phyloP scores from a whole-genome alignment of 2,797 vertebrate species.

The Myiothlypis chrysogaster region DNA sequence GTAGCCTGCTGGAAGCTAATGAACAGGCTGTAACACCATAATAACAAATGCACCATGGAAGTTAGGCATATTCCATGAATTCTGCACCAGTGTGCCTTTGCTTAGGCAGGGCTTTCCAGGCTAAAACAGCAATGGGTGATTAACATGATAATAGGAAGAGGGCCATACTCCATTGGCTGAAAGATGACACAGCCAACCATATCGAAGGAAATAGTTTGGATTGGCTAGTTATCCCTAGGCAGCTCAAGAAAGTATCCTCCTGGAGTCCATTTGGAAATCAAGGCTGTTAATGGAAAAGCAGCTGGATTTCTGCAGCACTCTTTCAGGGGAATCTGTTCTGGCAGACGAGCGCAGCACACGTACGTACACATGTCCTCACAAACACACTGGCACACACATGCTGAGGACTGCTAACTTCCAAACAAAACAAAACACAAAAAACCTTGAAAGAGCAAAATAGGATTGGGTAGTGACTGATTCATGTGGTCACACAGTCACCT shows the following conservation, averaged over 20 bases:
- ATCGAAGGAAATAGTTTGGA: constrained; percentile 24
- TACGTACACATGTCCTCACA: not conserved
- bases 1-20: constrained; percentile 58
- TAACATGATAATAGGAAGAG: constrained; percentile 1
- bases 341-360: not conserved
- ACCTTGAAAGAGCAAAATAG: not conserved
- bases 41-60: not conserved
- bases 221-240: constrained; percentile 33
- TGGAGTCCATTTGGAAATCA: constrained; percentile 34
- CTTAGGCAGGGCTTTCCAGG: not conserved
- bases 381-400: not conserved
- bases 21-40: constrained; percentile 15
- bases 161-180: not conserved
- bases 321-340: constrained; percentile 9
- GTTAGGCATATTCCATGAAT: not conserved
- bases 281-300: constrained; percentile 59
- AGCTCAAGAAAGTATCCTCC: constrained; percentile 38
- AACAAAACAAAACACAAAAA: not conserved
- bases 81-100: not conserved
- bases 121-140: constrained; percentile 38
- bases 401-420: not conserved
- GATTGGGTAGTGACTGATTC: not conserved
- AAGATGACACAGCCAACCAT: constrained; percentile 31
- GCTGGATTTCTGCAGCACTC: constrained; percentile 48
- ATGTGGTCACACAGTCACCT: not conserved